Percentiles rank a stretch among this genome's conserved stretches.
These are phyloP conservation scores for Cydia strobilella DNA, from an alignment of 1,140 invertebrate genomes.

Conservation along the genomic window DNA sequence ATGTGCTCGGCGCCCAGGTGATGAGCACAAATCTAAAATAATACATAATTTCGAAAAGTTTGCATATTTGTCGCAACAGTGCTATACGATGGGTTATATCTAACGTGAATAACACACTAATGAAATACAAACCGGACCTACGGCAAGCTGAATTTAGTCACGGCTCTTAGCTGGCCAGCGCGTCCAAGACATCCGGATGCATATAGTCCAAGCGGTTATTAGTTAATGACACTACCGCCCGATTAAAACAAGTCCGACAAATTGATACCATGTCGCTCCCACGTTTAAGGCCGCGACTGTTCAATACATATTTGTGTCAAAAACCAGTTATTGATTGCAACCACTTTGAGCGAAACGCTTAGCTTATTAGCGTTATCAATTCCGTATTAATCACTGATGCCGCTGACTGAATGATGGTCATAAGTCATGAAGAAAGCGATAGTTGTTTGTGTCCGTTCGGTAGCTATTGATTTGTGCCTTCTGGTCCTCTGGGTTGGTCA, in stretches of 20 bases:
- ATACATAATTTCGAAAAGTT: no score
- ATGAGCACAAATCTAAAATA: no score
- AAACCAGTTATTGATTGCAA: constrained; percentile 16
- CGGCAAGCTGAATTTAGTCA: no score
- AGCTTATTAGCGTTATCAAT: constrained; percentile 30
- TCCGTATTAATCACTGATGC: constrained; percentile 24
- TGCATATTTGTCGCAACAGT: no score
- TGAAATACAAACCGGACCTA: not conserved
- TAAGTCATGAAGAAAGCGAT: constrained; percentile 29
- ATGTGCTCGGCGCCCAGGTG: no score
- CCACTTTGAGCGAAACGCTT: constrained; percentile 31
- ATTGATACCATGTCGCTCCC: constrained; percentile 13
- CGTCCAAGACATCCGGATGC: not conserved
- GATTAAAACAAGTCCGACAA: not conserved
- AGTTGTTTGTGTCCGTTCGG: constrained; percentile 20
- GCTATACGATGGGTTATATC: no score
- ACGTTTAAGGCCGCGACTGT: constrained; percentile 14
- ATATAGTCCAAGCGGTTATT: not conserved
- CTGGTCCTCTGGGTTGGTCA: not conserved
- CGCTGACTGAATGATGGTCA: constrained; percentile 23
- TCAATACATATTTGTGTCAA: constrained; percentile 24
- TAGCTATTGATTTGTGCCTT: constrained; percentile 26
- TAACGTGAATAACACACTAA: no score
- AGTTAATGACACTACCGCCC: not conserved
- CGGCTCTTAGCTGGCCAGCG: no score